Conservation (phyloP, 2,888 invertebrate species). For the Loripinus fragilis region DNA sequence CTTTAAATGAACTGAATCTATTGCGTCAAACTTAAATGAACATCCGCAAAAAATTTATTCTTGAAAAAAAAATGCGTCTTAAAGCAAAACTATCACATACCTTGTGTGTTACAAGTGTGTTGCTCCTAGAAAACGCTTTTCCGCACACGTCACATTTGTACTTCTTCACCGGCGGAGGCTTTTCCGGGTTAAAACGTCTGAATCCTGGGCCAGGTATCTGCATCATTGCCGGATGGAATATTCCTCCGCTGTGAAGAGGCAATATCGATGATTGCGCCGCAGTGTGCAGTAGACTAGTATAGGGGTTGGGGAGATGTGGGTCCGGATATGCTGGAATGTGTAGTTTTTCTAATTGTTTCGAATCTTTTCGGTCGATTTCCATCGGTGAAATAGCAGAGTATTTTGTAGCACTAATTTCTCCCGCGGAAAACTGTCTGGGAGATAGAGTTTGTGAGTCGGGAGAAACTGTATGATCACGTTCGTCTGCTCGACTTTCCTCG, state of each 20-base stretch:
- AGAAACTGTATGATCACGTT: constrained; percentile 37
- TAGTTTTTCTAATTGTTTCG: not conserved
- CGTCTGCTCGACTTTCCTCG: constrained; percentile 41
- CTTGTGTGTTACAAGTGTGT: constrained; percentile 85
- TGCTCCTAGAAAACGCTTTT: constrained; percentile 84
- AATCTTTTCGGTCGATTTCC: not conserved
- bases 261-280: constrained; percentile 38
- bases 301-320: constrained; percentile 13
- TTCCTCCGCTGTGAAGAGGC: constrained; percentile 41
- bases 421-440: constrained; percentile 23
- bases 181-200: constrained; percentile 62
- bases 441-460: constrained; percentile 45
- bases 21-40: no score
- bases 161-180: constrained; percentile 81
- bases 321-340: constrained; percentile 24
- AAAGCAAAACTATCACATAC: no score
- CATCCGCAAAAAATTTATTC: no score
- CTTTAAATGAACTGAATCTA: no score
- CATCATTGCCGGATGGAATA: constrained; percentile 62
- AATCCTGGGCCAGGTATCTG: constrained; percentile 54
- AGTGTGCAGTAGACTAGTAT: constrained; percentile 20
- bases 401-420: not conserved
- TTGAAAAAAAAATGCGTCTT: no score
- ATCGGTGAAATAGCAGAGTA: not conserved
- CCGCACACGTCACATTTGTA: constrained; percentile 85